Evolutionary conservation across 1,140 invertebrate genomes (phyloP).

Genomic region (Zaprionus taronus): DNA sequence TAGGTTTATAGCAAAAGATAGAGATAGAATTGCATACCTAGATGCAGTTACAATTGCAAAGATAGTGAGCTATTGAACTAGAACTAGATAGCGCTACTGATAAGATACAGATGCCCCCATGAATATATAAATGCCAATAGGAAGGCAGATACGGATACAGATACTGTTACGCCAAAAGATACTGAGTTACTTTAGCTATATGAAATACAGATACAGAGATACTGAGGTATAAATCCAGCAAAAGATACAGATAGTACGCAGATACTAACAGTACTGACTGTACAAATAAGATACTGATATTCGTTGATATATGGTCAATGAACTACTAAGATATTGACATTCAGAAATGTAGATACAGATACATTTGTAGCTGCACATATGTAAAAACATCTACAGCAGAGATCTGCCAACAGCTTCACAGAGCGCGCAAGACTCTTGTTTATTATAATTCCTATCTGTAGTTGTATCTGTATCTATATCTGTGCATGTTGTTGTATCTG

Average conservation of each 20-base stretch:
- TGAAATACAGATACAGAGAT: not conserved
- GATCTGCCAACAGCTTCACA: not conserved
- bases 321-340: not conserved
- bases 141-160: too few species aligned
- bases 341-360: not conserved
- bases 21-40: not conserved
- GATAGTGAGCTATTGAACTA: not conserved
- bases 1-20: not conserved
- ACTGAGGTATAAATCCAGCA: not conserved
- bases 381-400: not conserved
- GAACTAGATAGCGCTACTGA: too few species aligned
- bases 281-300: too few species aligned
- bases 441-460: slow-evolving; percentile 30
- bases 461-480: not conserved
- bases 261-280: too few species aligned
- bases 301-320: too few species aligned
- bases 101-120: too few species aligned
- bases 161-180: too few species aligned
- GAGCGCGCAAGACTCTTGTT: slow-evolving; percentile 18
- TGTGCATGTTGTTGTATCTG: not conserved
- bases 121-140: too few species aligned
- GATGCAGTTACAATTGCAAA: not conserved
- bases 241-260: not conserved
- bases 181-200: too few species aligned
- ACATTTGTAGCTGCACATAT: not conserved